Percentiles rank a stretch among this genome's conserved stretches.
These are phyloP conservation scores for Alcedo quadribrachys DNA, from an alignment of 2,797 vertebrate species.

Conservation along the genomic window DNA sequence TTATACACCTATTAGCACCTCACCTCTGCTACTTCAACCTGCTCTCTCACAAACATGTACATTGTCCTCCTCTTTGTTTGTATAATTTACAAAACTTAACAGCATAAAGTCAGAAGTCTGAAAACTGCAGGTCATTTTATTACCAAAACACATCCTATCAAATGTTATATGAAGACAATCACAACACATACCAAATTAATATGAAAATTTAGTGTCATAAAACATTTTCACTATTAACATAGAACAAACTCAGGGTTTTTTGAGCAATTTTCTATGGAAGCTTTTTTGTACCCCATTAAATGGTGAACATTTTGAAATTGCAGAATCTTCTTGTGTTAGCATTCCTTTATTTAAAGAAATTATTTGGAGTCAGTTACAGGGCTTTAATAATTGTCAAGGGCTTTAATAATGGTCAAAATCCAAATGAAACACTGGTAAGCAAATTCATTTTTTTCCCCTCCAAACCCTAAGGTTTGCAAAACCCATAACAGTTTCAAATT, in stretches of 20 bases:
- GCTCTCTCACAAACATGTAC: not conserved
- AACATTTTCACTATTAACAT: not conserved
- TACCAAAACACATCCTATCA: not conserved
- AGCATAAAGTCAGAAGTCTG: not conserved
- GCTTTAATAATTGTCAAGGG: not conserved
- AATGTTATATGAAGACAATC: not conserved
- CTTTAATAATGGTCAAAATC: not conserved
- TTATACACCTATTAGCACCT: rapidly evolving
- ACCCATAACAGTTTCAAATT: not conserved
- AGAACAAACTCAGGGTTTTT: not conserved
- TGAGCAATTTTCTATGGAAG: not conserved
- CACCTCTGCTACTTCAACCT: not conserved
- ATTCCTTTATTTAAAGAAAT: not conserved
- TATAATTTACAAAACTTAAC: not conserved
- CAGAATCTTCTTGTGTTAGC: not conserved
- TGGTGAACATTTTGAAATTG: not conserved
- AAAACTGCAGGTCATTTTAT: not conserved
- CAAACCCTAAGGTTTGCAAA: not conserved
- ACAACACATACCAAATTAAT: not conserved
- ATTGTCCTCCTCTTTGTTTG: not conserved
- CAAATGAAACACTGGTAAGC: not conserved
- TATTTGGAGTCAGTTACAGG: not conserved
- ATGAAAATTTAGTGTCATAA: not conserved
- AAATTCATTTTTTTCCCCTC: not conserved
- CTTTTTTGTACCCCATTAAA: not conserved